Percentiles rank a stretch among this genome's conserved stretches.
Evolutionary conservation across 1,140 invertebrate species (phyloP).

Genomic region (Drosophila elegans): DNA sequence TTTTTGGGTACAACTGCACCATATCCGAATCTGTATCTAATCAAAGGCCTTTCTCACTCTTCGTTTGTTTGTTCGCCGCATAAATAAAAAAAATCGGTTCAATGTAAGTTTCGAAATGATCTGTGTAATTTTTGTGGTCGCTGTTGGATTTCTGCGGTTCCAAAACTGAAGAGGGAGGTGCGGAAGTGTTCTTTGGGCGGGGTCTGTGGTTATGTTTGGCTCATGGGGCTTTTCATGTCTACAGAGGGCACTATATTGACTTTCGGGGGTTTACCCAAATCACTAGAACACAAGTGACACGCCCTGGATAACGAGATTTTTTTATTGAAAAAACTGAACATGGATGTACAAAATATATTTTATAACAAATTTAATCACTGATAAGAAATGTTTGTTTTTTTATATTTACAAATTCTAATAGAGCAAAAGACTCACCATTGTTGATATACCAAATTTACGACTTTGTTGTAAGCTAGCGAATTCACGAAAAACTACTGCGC

Average conservation of each 20-base stretch:
- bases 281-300: constrained; percentile 2
- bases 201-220: constrained; percentile 43
- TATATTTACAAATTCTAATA: too few species aligned
- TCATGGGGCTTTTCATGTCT: constrained; percentile 11
- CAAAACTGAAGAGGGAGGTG: neutral
- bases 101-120: constrained; percentile 77
- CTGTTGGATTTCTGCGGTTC: constrained; percentile 25
- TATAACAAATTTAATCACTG: too few species aligned
- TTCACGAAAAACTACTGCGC: neutral
- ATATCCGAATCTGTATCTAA: constrained; percentile 46
- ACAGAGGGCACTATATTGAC: constrained; percentile 19
- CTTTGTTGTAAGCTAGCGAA: neutral
- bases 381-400: too few species aligned
- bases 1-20: constrained; percentile 18
- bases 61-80: constrained; percentile 37
- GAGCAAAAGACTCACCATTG: neutral
- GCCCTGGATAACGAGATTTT: neutral
- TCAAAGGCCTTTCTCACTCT: constrained; percentile 40
- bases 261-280: constrained; percentile 11
- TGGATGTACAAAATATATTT: neutral
- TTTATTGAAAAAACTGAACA: neutral
- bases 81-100: constrained; percentile 66
- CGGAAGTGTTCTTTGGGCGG: constrained; percentile 39
- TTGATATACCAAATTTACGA: neutral
- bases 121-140: constrained; percentile 60